Conservation (phyloP, 2,113 vertebrate species). For the Anguilla rostrata region DNA sequence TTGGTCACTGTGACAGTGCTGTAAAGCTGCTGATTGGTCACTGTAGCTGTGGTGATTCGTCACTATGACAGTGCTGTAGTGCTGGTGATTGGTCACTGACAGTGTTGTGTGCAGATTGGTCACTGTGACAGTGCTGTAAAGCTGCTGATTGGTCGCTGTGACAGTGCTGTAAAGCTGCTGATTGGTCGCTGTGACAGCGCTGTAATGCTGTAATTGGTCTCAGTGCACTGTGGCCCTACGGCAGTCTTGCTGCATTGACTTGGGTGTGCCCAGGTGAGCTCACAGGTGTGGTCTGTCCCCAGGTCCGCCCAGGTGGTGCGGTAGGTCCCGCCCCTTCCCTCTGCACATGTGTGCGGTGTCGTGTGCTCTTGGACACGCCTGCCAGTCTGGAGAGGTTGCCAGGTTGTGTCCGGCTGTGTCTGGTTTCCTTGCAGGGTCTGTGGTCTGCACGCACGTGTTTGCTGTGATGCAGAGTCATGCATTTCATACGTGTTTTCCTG, state of each 20-base stretch:
- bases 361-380: background rate
- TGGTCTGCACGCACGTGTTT: background rate
- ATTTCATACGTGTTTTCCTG: too few relatives aligned
- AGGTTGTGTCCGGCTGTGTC: background rate
- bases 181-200: too few relatives aligned
- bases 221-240: background rate
- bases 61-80: too few relatives aligned
- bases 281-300: conserved; percentile 49
- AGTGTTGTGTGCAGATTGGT: too few relatives aligned
- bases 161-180: too few relatives aligned
- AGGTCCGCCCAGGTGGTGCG: conserved; percentile 77
- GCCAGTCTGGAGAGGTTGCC: background rate
- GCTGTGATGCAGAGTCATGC: background rate
- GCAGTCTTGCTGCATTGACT: background rate
- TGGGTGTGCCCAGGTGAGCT: background rate
- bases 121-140: too few relatives aligned
- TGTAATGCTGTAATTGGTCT: background rate
- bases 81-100: background rate
- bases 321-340: conserved; percentile 68
- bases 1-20: too few relatives aligned
- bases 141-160: too few relatives aligned
- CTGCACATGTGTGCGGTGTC: conserved; percentile 56
- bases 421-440: background rate
- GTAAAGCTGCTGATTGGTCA: too few relatives aligned
- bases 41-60: too few relatives aligned